Base-by-base conservation (phyloP, 1,140 invertebrate genomes). In the Aphidius ervi region DNA sequence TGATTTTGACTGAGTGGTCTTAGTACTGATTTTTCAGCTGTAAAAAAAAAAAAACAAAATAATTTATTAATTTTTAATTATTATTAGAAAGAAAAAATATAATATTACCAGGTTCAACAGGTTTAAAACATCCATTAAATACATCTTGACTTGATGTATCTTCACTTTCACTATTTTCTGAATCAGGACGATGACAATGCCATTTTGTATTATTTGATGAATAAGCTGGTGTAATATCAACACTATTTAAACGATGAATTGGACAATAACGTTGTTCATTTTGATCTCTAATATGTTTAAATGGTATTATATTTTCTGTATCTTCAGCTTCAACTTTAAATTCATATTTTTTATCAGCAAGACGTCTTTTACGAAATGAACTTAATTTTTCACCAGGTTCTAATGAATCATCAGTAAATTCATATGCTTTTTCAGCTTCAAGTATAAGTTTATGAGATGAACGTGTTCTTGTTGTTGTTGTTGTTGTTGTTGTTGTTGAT, bases 301-400 rank as follows among this genome's bases (percentile, higher is more conserved):
- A 91, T 47, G 89, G 89, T 65, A 91, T 86, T 61, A 92, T 91
- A 74, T 92, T 92, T 72, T 92, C 90, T 6, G 87, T 87, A 71
- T 92, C 91, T 67, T 92, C 91, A 4, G 74, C 67, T 59, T 79
- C 78, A 59, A 93, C 91, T 5, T 88, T 90, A 67, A 94, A 93
- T 71, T 94, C 93, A 70, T 95, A 95, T 70, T 94, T 94, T 74
- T 94, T 95, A 69, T 95, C 92, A 0, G 93, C 93, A 41, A 94
- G 74, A 4, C 91, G 82, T 53, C 91, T 83, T 70, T 91, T 91
- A 5, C 91, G 82, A 72, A 91, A 91, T 49, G 86, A 87, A 65
- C 88, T 91, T 5, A 93, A 83, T 70, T 92, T 93, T 71, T 93
- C 90, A 69, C 86, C 90, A 56, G 89, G 88, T 41, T 83, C 82